Conservation (phyloP, 2,888 invertebrate genomes). For the Brenthis ino region DNA sequence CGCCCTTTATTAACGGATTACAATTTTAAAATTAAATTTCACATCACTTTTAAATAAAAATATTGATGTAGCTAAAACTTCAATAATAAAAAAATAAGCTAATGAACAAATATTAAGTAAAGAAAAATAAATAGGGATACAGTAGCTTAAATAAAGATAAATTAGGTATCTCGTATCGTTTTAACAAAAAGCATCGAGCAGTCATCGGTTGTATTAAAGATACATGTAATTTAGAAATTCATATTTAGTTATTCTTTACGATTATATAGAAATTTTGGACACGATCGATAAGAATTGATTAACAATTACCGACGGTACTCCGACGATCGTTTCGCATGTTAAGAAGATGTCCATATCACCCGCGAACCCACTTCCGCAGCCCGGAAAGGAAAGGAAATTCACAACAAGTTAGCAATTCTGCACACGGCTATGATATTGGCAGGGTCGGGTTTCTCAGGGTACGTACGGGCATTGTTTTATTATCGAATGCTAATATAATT, state of each 20-base stretch:
- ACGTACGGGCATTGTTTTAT: slow-evolving; percentile 22
- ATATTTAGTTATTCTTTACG: neutral
- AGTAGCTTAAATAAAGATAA: too few relatives aligned
- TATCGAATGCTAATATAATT: slow-evolving; percentile 39
- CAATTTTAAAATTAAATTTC: neutral
- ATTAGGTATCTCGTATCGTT: too few relatives aligned
- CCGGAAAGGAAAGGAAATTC: slow-evolving; percentile 76
- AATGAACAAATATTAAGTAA: neutral
- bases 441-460: slow-evolving; percentile 61
- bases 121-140: too few relatives aligned
- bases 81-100: neutral
- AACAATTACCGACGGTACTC: slow-evolving; percentile 60
- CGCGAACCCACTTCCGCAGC: slow-evolving; percentile 68
- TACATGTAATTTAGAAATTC: neutral
- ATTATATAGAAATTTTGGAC: slow-evolving; percentile 32
- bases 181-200: too few relatives aligned
- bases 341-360: slow-evolving; percentile 57
- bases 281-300: slow-evolving; percentile 33
- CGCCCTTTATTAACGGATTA: neutral
- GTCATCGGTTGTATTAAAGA: neutral
- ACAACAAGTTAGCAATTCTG: slow-evolving; percentile 66
- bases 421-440: slow-evolving; percentile 52
- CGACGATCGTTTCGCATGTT: slow-evolving; percentile 57
- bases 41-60: too few relatives aligned
- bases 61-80: neutral